Conservation (phyloP, 2,888 invertebrate genomes). For the Rutpela maculata region DNA sequence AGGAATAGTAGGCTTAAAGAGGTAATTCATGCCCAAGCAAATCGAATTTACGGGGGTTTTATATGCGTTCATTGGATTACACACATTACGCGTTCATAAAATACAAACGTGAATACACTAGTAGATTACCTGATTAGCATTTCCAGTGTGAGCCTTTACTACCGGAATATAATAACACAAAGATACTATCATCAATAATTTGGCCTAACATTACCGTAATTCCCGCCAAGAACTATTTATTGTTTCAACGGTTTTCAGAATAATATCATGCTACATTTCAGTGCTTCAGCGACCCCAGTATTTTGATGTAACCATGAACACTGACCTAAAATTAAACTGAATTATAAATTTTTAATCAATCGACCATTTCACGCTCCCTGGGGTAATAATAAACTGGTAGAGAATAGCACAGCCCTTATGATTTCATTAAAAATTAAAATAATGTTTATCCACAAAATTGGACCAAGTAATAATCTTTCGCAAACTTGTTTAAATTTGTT, state of each 20-base stretch:
- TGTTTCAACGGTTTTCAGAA: conserved; percentile 1
- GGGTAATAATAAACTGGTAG: conserved; percentile 17
- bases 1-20: conserved; percentile 11
- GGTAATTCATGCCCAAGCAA: conserved; percentile 45
- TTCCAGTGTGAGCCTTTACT: conserved; percentile 26
- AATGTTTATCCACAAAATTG: conserved; percentile 18
- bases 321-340: conserved; percentile 23
- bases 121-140: conserved; percentile 46
- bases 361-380: conserved; percentile 9
- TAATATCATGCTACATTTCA: background rate
- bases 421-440: conserved; percentile 23
- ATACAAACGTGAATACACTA: conserved; percentile 44
- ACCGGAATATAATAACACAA: conserved; percentile 9
- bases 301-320: conserved; percentile 10
- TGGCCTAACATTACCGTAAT: background rate
- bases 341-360: conserved; percentile 26
- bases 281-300: background rate
- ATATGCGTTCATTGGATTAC: conserved; percentile 47
- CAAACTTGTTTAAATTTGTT: background rate
- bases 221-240: background rate
- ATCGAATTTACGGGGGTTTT: conserved; percentile 46
- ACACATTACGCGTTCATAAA: conserved; percentile 47
- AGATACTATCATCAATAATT: conserved; percentile 7
- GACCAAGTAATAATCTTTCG: background rate
- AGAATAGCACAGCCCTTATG: conserved; percentile 18